Conservation (phyloP, 2,113 vertebrate species). For the Platichthys stellatus region DNA sequence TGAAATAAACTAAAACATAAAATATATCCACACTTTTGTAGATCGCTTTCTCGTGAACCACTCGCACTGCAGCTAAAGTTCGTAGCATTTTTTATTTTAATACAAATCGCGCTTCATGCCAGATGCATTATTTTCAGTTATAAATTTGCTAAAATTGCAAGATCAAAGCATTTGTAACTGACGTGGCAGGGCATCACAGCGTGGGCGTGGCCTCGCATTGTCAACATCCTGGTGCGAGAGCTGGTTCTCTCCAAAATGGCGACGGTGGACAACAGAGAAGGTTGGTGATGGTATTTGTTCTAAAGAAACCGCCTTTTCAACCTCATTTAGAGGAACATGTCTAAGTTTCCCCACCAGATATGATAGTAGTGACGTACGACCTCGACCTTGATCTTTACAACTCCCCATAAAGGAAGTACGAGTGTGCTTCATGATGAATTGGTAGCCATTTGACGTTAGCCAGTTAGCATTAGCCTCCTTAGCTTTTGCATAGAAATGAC, state of each 20-base stretch:
- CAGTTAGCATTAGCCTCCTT: constrained; percentile 23
- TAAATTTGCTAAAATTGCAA: constrained; percentile 18
- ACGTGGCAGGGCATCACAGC: constrained; percentile 72
- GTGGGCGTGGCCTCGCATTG: constrained; percentile 67
- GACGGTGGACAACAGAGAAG: constrained; percentile 77
- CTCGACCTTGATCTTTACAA: rapidly evolving
- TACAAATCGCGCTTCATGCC: neutral
- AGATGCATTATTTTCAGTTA: neutral
- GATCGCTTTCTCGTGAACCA: constrained; percentile 5
- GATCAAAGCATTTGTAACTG: constrained; percentile 48
- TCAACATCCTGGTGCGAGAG: constrained; percentile 78
- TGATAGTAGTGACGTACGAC: neutral
- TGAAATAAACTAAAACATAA: neutral
- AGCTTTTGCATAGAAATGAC: neutral
- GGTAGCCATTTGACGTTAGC: constrained; percentile 58
- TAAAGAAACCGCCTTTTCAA: neutral
- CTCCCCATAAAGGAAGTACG: rapidly evolving
- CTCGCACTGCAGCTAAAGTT: neutral
- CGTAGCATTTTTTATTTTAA: neutral
- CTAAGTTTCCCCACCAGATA: neutral
- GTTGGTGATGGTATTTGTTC: constrained; percentile 57
- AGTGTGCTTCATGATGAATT: neutral
- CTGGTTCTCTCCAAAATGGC: constrained; percentile 81
- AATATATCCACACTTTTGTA: constrained; percentile 6
- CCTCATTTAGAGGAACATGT: neutral